These are phyloP conservation scores for Cyprinodon variegatus DNA, from an alignment of 2,113 vertebrate genomes.

Conservation along the genomic window DNA sequence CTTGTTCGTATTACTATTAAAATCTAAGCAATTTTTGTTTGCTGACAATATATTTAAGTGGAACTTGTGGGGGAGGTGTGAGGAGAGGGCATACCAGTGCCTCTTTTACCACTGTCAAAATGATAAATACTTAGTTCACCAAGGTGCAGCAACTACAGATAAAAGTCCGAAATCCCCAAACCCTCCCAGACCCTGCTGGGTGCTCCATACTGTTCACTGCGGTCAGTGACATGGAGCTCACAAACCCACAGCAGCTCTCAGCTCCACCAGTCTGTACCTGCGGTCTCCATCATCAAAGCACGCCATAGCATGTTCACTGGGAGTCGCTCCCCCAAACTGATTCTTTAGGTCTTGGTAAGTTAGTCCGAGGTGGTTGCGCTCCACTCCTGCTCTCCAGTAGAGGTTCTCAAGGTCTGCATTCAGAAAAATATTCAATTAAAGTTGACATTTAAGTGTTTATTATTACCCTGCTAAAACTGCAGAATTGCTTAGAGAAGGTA, in stretches of 20 bases:
- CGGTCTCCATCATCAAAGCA: constrained; percentile 71
- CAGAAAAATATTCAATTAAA: not conserved
- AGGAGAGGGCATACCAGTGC: constrained; percentile 46
- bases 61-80: not conserved
- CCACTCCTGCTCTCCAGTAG: constrained; percentile 27
- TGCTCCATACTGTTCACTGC: constrained; percentile 65
- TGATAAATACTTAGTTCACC: constrained; percentile 65
- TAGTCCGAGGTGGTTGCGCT: constrained; percentile 32
- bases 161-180: constrained; percentile 18
- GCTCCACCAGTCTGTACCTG: constrained; percentile 69
- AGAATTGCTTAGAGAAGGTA: too few relatives aligned
- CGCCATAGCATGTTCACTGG: constrained; percentile 38
- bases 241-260: constrained; percentile 64
- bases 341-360: constrained; percentile 58
- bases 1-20: constrained; percentile 15
- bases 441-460: too few relatives aligned
- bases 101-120: constrained; percentile 56
- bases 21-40: constrained; percentile 27
- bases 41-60: constrained; percentile 5
- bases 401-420: constrained; percentile 69
- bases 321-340: constrained; percentile 52
- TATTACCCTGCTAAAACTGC: too few relatives aligned
- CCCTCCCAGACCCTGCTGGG: constrained; percentile 32
- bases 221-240: constrained; percentile 48
- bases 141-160: constrained; percentile 69